Evolutionary conservation across 1,140 invertebrate genomes (phyloP).

Genomic region (Mizuhopecten yessoensis): DNA sequence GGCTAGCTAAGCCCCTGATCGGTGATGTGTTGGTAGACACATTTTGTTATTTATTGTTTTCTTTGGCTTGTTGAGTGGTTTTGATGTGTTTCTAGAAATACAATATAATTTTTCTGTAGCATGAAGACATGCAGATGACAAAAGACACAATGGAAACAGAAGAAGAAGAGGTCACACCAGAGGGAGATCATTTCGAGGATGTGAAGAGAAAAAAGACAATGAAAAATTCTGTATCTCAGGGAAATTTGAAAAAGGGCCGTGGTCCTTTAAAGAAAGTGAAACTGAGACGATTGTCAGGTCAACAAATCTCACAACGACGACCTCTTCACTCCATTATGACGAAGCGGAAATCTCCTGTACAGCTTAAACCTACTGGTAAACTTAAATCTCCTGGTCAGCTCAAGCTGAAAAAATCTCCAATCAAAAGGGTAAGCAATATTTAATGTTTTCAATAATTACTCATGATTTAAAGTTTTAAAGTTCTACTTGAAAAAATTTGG

Average conservation of each 20-base stretch:
- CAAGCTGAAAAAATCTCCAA: slow-evolving; percentile 24
- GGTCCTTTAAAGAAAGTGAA: neutral
- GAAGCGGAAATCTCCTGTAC: neutral
- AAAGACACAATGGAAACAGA: neutral
- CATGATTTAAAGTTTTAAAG: too few relatives aligned
- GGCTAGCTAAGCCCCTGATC: too few relatives aligned
- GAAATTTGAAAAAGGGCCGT: neutral
- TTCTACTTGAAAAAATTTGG: too few relatives aligned
- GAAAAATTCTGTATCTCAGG: neutral
- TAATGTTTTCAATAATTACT: too few relatives aligned
- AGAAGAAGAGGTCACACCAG: neutral
- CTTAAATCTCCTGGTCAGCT: neutral
- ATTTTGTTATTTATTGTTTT: too few relatives aligned
- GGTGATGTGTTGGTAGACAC: too few relatives aligned
- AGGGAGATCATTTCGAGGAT: neutral
- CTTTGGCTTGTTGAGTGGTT: too few relatives aligned
- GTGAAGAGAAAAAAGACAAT: slow-evolving; percentile 35
- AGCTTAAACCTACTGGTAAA: neutral
- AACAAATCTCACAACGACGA: neutral
- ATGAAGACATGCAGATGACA: neutral
- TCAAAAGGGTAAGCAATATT: slow-evolving; percentile 38
- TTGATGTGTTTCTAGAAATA: too few relatives aligned
- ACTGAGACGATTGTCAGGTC: neutral
- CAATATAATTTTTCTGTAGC: neutral
- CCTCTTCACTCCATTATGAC: slow-evolving; percentile 23